These are phyloP conservation scores for Siphonodentalium dalli DNA, from an alignment of 2,888 invertebrate species.

Conservation along the genomic window DNA sequence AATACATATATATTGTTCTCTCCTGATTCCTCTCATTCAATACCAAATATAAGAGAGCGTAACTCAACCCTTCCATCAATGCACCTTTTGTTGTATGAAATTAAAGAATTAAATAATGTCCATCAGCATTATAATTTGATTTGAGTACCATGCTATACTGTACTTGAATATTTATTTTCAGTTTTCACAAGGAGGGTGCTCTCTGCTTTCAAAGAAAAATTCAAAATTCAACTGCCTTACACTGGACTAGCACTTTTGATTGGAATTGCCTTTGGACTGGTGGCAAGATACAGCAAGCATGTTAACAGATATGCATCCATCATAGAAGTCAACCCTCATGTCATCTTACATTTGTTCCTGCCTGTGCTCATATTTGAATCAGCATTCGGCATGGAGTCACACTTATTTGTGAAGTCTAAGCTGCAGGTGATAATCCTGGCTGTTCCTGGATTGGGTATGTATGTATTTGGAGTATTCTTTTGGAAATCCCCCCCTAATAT, in stretches of 20 bases:
- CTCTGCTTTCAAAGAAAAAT: constrained; percentile 29
- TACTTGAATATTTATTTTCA: constrained; percentile 25
- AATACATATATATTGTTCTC: too few relatives aligned
- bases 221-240: constrained; percentile 60
- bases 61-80: background rate
- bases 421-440: constrained; percentile 61
- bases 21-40: too few relatives aligned
- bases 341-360: constrained; percentile 62
- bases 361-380: constrained; percentile 67
- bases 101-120: background rate
- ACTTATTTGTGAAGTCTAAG: constrained; percentile 61
- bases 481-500: too few relatives aligned
- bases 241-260: constrained; percentile 63
- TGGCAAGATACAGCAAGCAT: constrained; percentile 32
- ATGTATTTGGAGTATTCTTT: too few relatives aligned
- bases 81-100: background rate
- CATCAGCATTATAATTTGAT: background rate
- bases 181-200: constrained; percentile 43
- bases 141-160: background rate
- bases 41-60: background rate
- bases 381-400: constrained; percentile 65
- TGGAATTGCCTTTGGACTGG: constrained; percentile 58
- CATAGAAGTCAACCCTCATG: constrained; percentile 57
- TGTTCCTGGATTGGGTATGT: constrained; percentile 60
- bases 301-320: constrained; percentile 44